Conservation (phyloP, 2,797 vertebrate species). For the Moxostoma hubbsi region DNA sequence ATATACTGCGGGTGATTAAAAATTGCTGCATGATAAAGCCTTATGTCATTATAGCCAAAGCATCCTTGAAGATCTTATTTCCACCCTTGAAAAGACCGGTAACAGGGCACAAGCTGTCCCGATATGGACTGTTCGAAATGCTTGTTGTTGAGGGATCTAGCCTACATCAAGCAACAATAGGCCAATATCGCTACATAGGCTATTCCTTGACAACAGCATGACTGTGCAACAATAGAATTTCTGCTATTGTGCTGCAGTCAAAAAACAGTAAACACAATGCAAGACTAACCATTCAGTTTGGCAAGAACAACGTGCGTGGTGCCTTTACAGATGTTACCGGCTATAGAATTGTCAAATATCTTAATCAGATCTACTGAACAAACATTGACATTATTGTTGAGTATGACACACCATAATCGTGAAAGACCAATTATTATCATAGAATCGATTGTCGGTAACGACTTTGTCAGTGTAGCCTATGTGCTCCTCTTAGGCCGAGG, state of each 20-base stretch:
- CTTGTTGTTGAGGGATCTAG: neutral
- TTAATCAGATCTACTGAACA: neutral
- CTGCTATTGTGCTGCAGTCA: neutral
- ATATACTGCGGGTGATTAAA: conserved; percentile 68
- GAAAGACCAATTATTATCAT: neutral
- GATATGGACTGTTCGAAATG: conserved; percentile 8
- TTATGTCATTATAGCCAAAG: conserved; percentile 71
- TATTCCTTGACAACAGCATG: neutral
- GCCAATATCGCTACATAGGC: neutral
- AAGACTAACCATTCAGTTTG: neutral
- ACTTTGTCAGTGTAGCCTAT: neutral
- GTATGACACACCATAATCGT: neutral
- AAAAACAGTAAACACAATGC: neutral
- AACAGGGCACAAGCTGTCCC: neutral
- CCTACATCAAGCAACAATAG: neutral
- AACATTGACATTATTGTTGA: neutral
- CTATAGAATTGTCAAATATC: neutral
- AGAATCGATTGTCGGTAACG: neutral
- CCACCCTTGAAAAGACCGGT: neutral
- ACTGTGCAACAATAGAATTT: neutral
- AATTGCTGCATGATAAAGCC: conserved; percentile 68
- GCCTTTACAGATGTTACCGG: neutral
- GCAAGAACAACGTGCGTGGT: neutral
- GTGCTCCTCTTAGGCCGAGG: neutral
- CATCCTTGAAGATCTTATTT: conserved; percentile 52